Evolutionary conservation across 2,888 invertebrate species (phyloP).

Genomic region (Tuta absoluta): DNA sequence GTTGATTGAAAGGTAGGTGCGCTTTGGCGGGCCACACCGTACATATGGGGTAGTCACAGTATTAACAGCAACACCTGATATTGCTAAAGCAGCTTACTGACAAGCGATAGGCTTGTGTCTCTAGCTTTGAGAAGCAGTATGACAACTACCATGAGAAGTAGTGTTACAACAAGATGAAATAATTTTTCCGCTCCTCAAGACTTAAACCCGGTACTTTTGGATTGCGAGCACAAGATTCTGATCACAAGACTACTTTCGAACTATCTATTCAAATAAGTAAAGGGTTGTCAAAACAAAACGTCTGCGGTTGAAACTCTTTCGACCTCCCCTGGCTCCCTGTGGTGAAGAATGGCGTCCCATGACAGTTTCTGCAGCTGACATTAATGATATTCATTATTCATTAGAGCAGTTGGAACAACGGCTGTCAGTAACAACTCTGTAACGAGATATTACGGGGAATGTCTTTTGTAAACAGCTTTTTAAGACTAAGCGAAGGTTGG

Average conservation of each 20-base stretch:
- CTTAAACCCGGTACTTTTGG: too few species aligned
- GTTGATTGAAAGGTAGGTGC: too few species aligned
- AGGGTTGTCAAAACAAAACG: conserved; percentile 7
- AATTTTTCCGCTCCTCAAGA: too few species aligned
- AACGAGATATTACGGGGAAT: neutral
- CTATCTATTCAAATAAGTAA: neutral
- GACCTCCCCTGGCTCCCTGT: neutral
- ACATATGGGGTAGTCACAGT: too few species aligned
- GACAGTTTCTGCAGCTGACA: neutral
- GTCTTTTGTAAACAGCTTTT: neutral
- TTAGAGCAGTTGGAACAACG: conserved; percentile 3
- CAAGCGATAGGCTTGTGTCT: too few species aligned
- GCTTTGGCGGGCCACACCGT: too few species aligned
- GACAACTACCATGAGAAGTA: too few species aligned
- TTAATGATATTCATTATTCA: conserved; percentile 6
- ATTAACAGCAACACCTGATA: too few species aligned
- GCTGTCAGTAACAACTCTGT: neutral
- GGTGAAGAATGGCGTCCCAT: conserved; percentile 4
- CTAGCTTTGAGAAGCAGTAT: too few species aligned
- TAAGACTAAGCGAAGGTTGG: neutral
- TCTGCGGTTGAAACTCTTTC: conserved; percentile 1
- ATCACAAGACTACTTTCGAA: neutral
- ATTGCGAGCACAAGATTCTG: too few species aligned
- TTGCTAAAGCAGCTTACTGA: too few species aligned
- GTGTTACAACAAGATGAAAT: too few species aligned